Conservation (phyloP, 2,113 vertebrate genomes). For the Pedionomus torquatus region DNA sequence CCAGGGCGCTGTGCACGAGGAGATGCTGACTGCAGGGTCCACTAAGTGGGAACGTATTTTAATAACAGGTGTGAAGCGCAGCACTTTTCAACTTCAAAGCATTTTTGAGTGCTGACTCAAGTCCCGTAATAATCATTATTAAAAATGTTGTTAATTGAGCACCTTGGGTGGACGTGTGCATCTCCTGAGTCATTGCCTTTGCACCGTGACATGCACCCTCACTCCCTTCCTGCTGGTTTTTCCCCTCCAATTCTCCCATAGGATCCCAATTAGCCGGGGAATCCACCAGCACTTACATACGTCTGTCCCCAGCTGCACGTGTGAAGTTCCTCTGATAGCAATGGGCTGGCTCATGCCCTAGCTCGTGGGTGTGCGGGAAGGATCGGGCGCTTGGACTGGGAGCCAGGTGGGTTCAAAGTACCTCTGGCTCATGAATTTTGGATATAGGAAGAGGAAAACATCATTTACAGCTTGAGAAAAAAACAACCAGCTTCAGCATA, state of each 20-base stretch:
- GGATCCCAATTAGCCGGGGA: slow-evolving; percentile 10
- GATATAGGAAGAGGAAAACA: neutral
- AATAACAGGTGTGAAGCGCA: slow-evolving; percentile 15
- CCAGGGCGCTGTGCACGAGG: neutral
- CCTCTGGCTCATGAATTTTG: neutral
- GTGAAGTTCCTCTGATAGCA: slow-evolving; percentile 30
- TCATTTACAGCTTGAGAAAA: neutral
- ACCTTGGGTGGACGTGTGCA: slow-evolving; percentile 15
- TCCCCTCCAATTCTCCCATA: neutral
- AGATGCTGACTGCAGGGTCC: slow-evolving; percentile 51
- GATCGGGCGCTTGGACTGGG: fast-evolving
- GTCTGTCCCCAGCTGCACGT: neutral
- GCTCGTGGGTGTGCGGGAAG: neutral
- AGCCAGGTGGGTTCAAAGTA: neutral
- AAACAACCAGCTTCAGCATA: neutral
- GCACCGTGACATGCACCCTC: neutral
- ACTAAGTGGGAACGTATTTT: slow-evolving; percentile 51
- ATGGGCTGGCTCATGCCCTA: slow-evolving; percentile 24
- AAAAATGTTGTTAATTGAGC: slow-evolving; percentile 47
- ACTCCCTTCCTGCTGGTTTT: slow-evolving; percentile 53
- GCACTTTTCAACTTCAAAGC: slow-evolving; percentile 41
- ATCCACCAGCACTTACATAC: neutral
- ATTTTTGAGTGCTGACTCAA: slow-evolving; percentile 16
- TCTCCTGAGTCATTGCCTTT: slow-evolving; percentile 34
- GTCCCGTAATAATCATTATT: slow-evolving; percentile 26